These are phyloP conservation scores for Galeopterus variegatus DNA, from an alignment of 2,113 vertebrate species.

Conservation along the genomic window DNA sequence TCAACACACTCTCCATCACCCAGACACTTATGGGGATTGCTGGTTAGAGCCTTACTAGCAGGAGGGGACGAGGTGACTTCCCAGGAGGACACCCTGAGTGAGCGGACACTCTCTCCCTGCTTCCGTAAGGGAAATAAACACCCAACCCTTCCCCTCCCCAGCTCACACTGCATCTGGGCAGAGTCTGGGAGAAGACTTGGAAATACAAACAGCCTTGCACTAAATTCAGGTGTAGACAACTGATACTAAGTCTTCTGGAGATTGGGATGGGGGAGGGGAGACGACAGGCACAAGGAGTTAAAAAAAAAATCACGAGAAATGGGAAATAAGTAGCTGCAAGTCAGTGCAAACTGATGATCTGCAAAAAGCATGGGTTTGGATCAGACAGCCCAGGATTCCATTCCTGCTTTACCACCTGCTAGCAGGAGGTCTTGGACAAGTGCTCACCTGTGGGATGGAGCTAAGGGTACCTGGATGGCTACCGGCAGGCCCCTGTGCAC, in stretches of 20 bases:
- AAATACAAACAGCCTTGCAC: not conserved
- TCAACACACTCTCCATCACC: not conserved
- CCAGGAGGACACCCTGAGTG: rapidly evolving
- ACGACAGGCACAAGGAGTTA: not conserved
- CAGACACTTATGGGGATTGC: not conserved
- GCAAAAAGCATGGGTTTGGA: not conserved
- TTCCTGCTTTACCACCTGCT: not conserved
- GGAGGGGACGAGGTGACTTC: not conserved
- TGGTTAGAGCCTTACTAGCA: not conserved
- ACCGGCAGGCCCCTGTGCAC: not conserved
- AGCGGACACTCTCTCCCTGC: not conserved
- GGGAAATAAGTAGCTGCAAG: not conserved
- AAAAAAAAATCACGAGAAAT: not conserved
- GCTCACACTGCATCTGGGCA: not conserved
- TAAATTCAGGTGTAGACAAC: not conserved
- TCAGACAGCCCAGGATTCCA: not conserved
- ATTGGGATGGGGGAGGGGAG: too few relatives aligned
- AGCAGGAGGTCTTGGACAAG: not conserved
- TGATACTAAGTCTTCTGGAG: not conserved
- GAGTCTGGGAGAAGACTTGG: not conserved
- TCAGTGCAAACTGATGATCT: not conserved
- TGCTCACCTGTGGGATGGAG: not conserved
- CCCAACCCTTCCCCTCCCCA: not conserved
- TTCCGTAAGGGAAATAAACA: not conserved
- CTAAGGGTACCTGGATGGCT: rapidly evolving